Evolutionary conservation across 2,888 invertebrate genomes (phyloP).

Genomic region (Perizoma affinitatum): DNA sequence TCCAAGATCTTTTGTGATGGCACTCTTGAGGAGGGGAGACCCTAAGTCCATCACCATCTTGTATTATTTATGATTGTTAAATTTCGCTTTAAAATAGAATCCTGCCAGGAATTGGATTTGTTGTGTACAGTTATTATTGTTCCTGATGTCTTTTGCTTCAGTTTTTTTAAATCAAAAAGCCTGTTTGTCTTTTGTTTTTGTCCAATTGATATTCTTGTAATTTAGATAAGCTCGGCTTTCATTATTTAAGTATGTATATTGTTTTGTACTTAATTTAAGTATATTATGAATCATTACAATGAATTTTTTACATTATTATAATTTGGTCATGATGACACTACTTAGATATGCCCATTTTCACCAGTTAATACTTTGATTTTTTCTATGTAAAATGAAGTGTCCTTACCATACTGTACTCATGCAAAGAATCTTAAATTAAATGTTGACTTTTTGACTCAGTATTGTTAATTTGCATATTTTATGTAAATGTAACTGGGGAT

Average conservation of each 20-base stretch:
- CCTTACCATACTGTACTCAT: too few species aligned
- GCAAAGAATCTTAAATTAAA: too few species aligned
- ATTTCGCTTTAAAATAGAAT: neutral
- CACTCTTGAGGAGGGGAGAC: too few species aligned
- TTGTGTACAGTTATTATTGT: neutral
- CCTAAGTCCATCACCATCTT: too few species aligned
- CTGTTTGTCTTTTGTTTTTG: slow-evolving; percentile 1
- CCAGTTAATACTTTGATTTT: too few species aligned
- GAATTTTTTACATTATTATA: slow-evolving; percentile 24
- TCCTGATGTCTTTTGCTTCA: slow-evolving; percentile 11
- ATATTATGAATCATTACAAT: slow-evolving; percentile 24
- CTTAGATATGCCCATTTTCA: too few species aligned
- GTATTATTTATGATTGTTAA: neutral
- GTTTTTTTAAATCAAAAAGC: slow-evolving; percentile 1
- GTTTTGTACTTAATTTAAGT: slow-evolving; percentile 24
- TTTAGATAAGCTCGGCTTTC: slow-evolving; percentile 17
- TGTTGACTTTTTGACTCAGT: too few species aligned
- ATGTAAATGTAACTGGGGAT: too few species aligned
- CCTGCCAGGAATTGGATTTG: slow-evolving; percentile 1
- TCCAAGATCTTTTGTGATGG: too few species aligned
- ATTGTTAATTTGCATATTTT: too few species aligned
- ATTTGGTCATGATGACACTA: too few species aligned
- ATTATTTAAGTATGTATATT: slow-evolving; percentile 18
- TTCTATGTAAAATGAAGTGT: too few species aligned
- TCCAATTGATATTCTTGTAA: slow-evolving; percentile 3